A percentile compares a stretch with the other conserved stretches of the same genome.
Evolutionary conservation across 2,797 vertebrate species (phyloP).

Genomic region (Odontamblyopus rebecca): DNA sequence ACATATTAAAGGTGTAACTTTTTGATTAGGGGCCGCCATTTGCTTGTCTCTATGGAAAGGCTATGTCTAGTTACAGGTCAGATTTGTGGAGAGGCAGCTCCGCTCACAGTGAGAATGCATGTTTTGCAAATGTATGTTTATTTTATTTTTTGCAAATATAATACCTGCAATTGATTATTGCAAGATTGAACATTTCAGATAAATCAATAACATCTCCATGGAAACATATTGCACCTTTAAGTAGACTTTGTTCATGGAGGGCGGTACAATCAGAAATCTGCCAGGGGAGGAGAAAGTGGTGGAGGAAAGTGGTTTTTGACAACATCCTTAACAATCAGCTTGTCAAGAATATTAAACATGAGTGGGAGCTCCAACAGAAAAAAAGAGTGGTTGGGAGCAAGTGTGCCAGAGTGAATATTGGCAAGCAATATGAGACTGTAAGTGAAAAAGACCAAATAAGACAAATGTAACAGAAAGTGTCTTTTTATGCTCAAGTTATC

Average conservation of each 20-base stretch:
- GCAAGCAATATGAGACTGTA: constrained; percentile 27
- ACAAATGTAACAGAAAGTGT: constrained; percentile 31
- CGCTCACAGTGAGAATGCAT: too few relatives aligned
- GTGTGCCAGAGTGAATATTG: constrained; percentile 29
- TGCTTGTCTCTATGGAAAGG: background rate
- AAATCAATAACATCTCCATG: too few relatives aligned
- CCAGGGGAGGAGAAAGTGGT: background rate
- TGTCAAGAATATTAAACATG: constrained; percentile 59
- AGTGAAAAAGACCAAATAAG: constrained; percentile 42
- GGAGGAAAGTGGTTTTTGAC: constrained; percentile 36
- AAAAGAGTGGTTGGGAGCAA: constrained; percentile 19
- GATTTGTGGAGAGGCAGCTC: too few relatives aligned
- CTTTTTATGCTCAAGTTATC: constrained; percentile 30
- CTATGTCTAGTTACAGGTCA: background rate
- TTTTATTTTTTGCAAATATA: too few relatives aligned
- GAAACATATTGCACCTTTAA: background rate
- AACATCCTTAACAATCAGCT: constrained; percentile 31
- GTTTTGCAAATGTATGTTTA: too few relatives aligned
- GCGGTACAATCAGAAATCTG: background rate
- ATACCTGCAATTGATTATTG: too few relatives aligned
- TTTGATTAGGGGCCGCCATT: background rate
- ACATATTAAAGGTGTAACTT: background rate
- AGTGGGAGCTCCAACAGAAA: constrained; percentile 44
- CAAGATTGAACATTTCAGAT: too few relatives aligned
- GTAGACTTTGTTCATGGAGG: background rate